Evolutionary conservation across 2,888 invertebrate species (phyloP).

Genomic region (Spatulosminthurus flaviceps): DNA sequence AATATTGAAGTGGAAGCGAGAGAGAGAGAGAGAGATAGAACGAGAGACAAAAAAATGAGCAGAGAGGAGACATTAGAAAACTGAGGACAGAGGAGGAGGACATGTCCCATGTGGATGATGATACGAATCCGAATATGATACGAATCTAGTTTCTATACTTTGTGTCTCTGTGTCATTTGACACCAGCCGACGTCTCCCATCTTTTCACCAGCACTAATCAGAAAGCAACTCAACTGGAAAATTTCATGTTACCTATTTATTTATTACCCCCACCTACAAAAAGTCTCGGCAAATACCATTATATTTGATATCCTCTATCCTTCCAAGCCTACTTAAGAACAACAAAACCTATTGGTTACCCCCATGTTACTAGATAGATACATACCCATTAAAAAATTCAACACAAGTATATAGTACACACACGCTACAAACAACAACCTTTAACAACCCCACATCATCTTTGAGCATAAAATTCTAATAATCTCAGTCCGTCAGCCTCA

Average conservation of each 20-base stretch:
- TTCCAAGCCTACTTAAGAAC: no score
- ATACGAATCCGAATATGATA: slow-evolving; percentile 46
- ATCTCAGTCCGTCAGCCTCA: background rate
- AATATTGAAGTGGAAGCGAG: no score
- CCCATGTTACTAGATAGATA: background rate
- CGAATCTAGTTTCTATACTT: slow-evolving; percentile 43
- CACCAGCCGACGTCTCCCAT: slow-evolving; percentile 50
- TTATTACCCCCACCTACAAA: slow-evolving; percentile 38
- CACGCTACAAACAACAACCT: no score
- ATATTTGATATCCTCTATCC: slow-evolving; percentile 17
- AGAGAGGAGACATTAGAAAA: slow-evolving; percentile 26
- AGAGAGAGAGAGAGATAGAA: background rate
- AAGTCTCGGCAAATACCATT: slow-evolving; percentile 23
- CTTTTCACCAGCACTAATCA: slow-evolving; percentile 49
- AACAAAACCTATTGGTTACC: background rate
- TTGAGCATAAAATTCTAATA: background rate
- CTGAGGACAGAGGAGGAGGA: slow-evolving; percentile 30
- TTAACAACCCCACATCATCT: slow-evolving; percentile 5
- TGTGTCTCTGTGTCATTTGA: slow-evolving; percentile 47
- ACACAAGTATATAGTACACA: slow-evolving; percentile 27
- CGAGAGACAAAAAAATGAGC: no score
- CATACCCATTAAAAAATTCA: background rate
- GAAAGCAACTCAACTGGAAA: slow-evolving; percentile 48
- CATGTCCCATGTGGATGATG: slow-evolving; percentile 45
- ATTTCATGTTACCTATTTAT: slow-evolving; percentile 45